phyloP scores from a whole-genome alignment of 1,140 invertebrate genomes.

The fruit fly (Drosophila melanogaster) region Release_6_plus_ISO1_MT NT_037436.4:11796501-11797000 shows the following conservation, averaged over 20 bases:
- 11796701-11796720: not conserved
- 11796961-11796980: conserved; percentile 95
- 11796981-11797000: conserved; percentile 97
- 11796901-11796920: conserved; percentile 96
- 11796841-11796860: conserved; percentile 93
- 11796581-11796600: conserved; percentile 97
- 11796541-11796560: conserved; percentile 95
- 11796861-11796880: conserved; percentile 98
- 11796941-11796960: conserved; percentile 98
- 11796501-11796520: conserved; percentile 97
- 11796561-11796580: conserved; percentile 95
- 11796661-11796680: not conserved
- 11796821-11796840: conserved; percentile 97
- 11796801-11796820: conserved; percentile 91
- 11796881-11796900: conserved; percentile 97
- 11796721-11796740: conserved; percentile 96
- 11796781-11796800: conserved; percentile 90
- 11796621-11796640: conserved; percentile 32
- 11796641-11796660: no score
- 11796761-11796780: conserved; percentile 90
- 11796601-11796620: conserved; percentile 99
- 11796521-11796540: conserved; percentile 96
- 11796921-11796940: conserved; percentile 94
- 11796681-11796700: no score
- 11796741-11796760: conserved; percentile 99